Evolutionary conservation across 1,140 invertebrate genomes (phyloP), one percentile per base, ranked within the genome.

Genomic region (Pachypeltis micranthus): DNA sequence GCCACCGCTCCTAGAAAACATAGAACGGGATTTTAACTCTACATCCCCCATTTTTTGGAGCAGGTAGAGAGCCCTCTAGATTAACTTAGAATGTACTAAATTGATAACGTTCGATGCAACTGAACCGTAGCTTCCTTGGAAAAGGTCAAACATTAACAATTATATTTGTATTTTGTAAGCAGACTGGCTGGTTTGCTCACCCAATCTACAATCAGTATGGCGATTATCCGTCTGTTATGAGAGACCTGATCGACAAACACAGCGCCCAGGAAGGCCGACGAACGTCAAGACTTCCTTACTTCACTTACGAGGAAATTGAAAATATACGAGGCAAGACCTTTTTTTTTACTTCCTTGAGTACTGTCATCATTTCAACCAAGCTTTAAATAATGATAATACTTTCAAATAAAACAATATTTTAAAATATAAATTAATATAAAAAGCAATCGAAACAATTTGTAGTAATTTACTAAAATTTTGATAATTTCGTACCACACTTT

Each of bases 211-310:
- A 80, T 66, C 16, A 19, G 4, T 58, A 25, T 26, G 84, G 84
- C 7, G 80, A 86, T 67, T 87, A 84, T 68, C 83, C 84, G 1
- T 64, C 72, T 59, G 72, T 82, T 21, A 77, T 86, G 73, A 81
- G 79, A 65, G 70, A 80, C 23, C 75, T 75, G 29, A 73, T 86
- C 1, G 74, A 73, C 12, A 67, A 70, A 12, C 76, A 79, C 19
- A 84, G 83, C 70, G 73, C 72, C 31, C 69, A 74, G 55, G 82
- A 86, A 74, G 29, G 29, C n/a, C 12, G 26, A 3, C 28, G 31
- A 2, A n/a, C n/a, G n/a, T 59, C 57, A 34, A 59, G 57, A 31
- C 27, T 59, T 1, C 57, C 57, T 3, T 31, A 24, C 25, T 44
- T 61, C 12, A 59, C 4, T 16, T 26, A 29, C 14, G 3, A 27